These are phyloP conservation scores for Dicaeum eximium DNA, from an alignment of 2,113 vertebrate species.

Conservation along the genomic window DNA sequence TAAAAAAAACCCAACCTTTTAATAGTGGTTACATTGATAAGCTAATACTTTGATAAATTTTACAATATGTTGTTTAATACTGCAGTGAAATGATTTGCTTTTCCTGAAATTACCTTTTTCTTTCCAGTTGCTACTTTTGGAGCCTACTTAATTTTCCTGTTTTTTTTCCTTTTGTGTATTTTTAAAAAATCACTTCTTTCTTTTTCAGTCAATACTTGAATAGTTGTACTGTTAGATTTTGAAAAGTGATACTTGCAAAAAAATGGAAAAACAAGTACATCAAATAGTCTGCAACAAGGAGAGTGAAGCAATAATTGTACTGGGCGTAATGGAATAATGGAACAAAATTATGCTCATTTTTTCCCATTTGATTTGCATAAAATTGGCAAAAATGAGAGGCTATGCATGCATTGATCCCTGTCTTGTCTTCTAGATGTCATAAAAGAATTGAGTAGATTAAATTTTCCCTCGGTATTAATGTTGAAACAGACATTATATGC, in stretches of 20 bases:
- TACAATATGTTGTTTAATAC: neutral
- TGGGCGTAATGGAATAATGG: constrained; percentile 12
- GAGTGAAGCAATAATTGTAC: neutral
- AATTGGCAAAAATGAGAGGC: constrained; percentile 11
- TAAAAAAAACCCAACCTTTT: neutral
- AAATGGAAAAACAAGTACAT: neutral
- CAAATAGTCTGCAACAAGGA: neutral
- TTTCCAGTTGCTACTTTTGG: neutral
- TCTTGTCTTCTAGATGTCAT: constrained; percentile 5
- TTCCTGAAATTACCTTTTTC: neutral
- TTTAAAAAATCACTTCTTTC: neutral
- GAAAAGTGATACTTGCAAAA: neutral
- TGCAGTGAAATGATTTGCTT: neutral
- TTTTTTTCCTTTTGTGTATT: neutral
- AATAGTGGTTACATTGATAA: neutral
- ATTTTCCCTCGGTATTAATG: neutral
- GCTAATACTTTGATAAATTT: neutral
- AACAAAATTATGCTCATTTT: constrained; percentile 1
- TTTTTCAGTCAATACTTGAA: neutral
- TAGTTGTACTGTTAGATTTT: neutral
- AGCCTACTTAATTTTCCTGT: neutral
- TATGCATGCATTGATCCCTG: neutral
- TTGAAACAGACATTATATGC: neutral
- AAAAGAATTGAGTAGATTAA: neutral
- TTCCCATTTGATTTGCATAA: constrained; percentile 35